A percentile compares a stretch with the other conserved stretches of the same genome.
Evolutionary conservation across 2,113 vertebrate genomes (phyloP).

Genomic region (Ptyas mucosa): DNA sequence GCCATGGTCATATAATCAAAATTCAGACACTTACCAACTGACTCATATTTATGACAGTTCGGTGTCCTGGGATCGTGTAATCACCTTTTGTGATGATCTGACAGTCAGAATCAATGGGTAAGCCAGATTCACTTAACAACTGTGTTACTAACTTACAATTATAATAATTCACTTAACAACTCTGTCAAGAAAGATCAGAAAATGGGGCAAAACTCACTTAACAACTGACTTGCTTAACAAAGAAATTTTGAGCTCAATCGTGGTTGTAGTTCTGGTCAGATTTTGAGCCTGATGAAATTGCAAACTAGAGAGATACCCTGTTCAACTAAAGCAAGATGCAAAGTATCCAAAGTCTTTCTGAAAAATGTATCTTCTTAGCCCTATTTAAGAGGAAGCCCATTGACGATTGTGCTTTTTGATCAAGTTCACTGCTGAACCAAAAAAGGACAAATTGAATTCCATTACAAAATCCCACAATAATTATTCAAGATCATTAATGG

Average conservation of each 20-base stretch:
- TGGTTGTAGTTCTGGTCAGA: not conserved
- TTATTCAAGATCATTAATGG: not conserved
- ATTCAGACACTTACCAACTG: not conserved
- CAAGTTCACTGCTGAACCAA: not conserved
- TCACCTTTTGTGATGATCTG: not conserved
- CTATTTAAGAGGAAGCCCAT: not conserved
- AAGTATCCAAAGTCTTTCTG: not conserved
- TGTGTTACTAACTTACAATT: not conserved
- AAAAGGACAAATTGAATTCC: not conserved
- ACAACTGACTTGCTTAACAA: not conserved
- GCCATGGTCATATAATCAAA: not conserved
- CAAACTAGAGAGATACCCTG: not conserved
- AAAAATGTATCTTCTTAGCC: not conserved
- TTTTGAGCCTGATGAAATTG: not conserved
- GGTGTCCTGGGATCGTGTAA: not conserved
- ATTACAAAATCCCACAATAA: not conserved
- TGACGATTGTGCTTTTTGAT: not conserved
- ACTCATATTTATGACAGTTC: not conserved
- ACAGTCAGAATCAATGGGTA: not conserved
- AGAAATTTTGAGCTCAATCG: not conserved
- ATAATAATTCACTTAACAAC: too few species aligned
- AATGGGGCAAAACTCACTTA: too few species aligned
- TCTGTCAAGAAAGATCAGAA: too few species aligned
- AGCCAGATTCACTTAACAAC: not conserved
- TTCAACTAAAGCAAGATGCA: not conserved